A percentile compares a stretch with the other conserved stretches of the same genome.
phyloP scores from a whole-genome alignment of 2,797 vertebrate species.

The Acipenser oxyrinchus region DNA sequence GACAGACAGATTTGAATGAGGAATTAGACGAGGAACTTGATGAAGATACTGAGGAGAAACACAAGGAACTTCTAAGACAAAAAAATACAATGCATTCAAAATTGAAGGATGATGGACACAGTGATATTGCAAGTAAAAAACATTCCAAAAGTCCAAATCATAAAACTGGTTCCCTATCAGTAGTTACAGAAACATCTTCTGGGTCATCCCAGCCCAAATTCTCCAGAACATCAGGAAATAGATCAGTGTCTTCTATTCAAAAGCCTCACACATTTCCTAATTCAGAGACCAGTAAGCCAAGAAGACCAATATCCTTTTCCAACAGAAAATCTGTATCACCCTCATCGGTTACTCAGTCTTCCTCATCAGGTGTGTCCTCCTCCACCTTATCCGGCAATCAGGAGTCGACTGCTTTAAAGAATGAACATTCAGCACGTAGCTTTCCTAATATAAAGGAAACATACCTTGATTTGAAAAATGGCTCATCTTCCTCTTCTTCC shows the following conservation, averaged over 20 bases:
- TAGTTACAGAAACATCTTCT: slow-evolving; percentile 28
- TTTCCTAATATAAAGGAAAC: slow-evolving; percentile 39
- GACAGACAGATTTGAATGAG: slow-evolving; percentile 20
- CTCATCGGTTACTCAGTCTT: slow-evolving; percentile 23
- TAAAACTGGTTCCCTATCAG: background rate
- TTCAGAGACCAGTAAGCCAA: slow-evolving; percentile 24
- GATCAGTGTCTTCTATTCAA: slow-evolving; percentile 11
- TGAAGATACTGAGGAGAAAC: slow-evolving; percentile 30
- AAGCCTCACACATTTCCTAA: slow-evolving; percentile 21
- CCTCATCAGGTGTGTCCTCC: slow-evolving; percentile 23
- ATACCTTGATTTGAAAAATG: slow-evolving; percentile 27
- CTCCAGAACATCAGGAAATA: slow-evolving; percentile 18
- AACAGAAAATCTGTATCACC: background rate
- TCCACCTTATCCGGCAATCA: slow-evolving; percentile 28
- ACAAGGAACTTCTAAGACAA: slow-evolving; percentile 37
- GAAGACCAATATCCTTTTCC: slow-evolving; percentile 34
- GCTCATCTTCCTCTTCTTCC: slow-evolving; percentile 33
- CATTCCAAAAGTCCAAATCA: slow-evolving; percentile 14
- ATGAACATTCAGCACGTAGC: slow-evolving; percentile 35
- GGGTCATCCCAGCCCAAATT: slow-evolving; percentile 3
- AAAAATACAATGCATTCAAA: slow-evolving; percentile 33
- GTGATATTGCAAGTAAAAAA: background rate
- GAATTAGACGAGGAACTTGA: slow-evolving; percentile 36
- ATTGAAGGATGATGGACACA: slow-evolving; percentile 16
- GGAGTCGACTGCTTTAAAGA: slow-evolving; percentile 41